Base-by-base conservation (phyloP, 1,140 invertebrate genomes). In the Drosophila asahinai region DNA sequence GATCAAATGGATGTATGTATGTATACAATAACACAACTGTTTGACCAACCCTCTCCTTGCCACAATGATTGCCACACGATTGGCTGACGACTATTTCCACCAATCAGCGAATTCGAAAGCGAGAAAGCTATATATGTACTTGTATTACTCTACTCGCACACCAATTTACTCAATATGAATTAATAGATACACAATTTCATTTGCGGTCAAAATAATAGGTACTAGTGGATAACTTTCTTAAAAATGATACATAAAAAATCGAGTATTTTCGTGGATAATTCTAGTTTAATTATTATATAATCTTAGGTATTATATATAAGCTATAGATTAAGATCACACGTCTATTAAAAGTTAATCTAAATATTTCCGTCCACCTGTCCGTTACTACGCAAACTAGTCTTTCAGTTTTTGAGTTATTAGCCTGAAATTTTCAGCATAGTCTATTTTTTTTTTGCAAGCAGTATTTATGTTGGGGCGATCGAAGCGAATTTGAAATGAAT, bases 71-170 rank as follows among this genome's bases (percentile, higher is more conserved):
- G 17, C 65, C 14, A 38, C 33, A 14, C 22, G 54, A 83, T 83
- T 83, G 81, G 81, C 49, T 47, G 45, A 38, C 48, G 9, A n/a
- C 25, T 43, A 45, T 63, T 66, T 43, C 43, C 68, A 47, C 81
- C 81, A 83, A 83, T 83, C 76, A 55, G 33, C 54, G 59, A 27
- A 51, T 52, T n/a, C 22, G 6, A 68, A 77, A 83, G 66, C 51
- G 52, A 61, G 81, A 80, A 27, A 30, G 71, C 60, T 52, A 75
- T 63, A 74, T 43, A 40, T 62, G 7, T 25, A 19, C n/a, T 43
- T 43, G 15, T 40, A 17, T n/a, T 40, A 27, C 33, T 55, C 22
- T 22, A 33, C 15, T 33, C 30, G 5, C 27, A 14, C 17, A 11
- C 5, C 5, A 12, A 33, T 33, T 5, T 43, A n/a, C 40, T 17